Base-by-base conservation (phyloP, 2,888 invertebrate species). In the Biston stratarius region DNA sequence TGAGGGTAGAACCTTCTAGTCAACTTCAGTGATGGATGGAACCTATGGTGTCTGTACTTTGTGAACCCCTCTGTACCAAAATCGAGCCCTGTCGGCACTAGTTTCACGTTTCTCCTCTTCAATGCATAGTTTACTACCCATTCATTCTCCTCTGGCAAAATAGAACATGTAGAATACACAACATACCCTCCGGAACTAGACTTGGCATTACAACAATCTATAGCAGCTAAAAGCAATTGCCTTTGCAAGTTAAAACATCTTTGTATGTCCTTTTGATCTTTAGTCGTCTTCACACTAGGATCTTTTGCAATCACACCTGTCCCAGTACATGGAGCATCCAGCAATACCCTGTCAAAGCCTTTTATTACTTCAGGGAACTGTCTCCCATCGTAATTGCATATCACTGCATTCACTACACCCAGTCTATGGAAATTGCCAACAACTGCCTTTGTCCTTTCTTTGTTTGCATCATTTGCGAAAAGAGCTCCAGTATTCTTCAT, bases 231-330 rank as follows among this genome's bases (percentile, higher is more conserved):
- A 6, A 99, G 93, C 36, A 99, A 94, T 84, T 99, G 97, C 62
- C 98, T 96, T 89, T 99, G 99, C 56, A 99, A 93, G 77, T 98
- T 99, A 76, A 97, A 97, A 86, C 99, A 99, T 62, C 98, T 95
- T 83, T 98, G 97, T 62, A 99, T 96, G 85, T 99, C 99, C 74
- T 96, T 95, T 74, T 97, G 96, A 78, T 98, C 98, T 90, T 99
- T 99, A 71, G 96, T 97, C 0, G 97, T 97, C 94, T 99, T 99
- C 0, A 99, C 99, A 81, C 97, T 97, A 0, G 97, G 98, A 94
- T 99, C 99, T 93, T 99, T 99, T 36, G 99, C 97, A 48, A 99
- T 97, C 10, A 99, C 99, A 38, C 99, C 99, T 0, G 99, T 99
- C 44, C 99, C 99, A 47, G 99, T 98, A 85, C 99, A 99, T 0